phyloP scores from a whole-genome alignment of 37 sponge, comb jelly and placozoan species.

The Ephydatia muelleri region DNA sequence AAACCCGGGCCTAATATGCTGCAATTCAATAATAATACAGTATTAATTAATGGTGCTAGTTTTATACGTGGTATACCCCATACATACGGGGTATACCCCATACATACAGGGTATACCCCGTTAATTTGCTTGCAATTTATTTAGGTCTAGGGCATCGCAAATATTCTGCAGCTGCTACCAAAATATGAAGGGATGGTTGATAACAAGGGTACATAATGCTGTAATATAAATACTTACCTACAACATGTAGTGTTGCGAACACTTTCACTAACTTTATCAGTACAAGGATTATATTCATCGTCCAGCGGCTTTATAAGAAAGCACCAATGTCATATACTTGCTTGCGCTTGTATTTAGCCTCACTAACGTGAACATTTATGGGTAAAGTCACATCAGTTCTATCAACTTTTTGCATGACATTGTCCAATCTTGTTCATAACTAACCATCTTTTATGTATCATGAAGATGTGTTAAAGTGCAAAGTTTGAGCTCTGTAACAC shows the following conservation, averaged over 20 bases:
- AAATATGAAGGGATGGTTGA: background rate
- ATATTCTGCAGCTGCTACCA: background rate
- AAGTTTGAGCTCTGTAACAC: too few species aligned
- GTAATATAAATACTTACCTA: background rate
- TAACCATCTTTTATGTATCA: too few species aligned
- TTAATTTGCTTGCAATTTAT: background rate
- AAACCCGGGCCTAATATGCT: background rate
- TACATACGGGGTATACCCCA: too few species aligned
- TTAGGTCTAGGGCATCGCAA: background rate
- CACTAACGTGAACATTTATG: too few species aligned
- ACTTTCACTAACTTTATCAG: background rate
- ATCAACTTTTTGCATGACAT: too few species aligned
- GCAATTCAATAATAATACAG: conserved; percentile 1
- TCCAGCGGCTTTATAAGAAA: background rate
- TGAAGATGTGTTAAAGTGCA: too few species aligned
- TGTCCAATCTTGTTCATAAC: too few species aligned
- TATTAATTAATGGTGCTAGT: conserved; percentile 1
- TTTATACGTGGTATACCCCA: background rate
- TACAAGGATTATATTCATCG: background rate
- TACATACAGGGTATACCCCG: conserved; percentile 1
- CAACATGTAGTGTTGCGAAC: conserved; percentile 1
- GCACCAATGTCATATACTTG: background rate
- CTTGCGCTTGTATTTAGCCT: too few species aligned
- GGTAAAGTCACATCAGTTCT: too few species aligned
- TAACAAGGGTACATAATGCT: conserved; percentile 1